phyloP scores from a whole-genome alignment of 2,888 invertebrate genomes.

The Harpalus rufipes region DNA sequence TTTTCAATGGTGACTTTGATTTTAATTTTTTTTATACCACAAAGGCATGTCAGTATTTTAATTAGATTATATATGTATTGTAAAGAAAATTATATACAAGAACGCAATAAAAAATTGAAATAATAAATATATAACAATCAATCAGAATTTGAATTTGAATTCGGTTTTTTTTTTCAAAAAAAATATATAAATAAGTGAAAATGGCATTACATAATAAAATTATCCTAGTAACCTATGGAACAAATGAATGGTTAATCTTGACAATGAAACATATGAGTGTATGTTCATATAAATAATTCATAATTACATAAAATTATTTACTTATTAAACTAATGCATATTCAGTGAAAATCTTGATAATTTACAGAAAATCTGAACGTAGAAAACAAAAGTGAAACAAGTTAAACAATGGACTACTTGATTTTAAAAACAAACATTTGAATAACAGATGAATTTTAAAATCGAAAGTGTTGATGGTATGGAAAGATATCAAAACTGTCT shows the following conservation, averaged over 20 bases:
- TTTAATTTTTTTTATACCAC: background rate
- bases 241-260: background rate
- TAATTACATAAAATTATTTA: background rate
- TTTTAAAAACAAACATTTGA: constrained; percentile 67
- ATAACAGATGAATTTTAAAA: constrained; percentile 65
- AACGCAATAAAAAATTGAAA: background rate
- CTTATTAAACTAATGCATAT: background rate
- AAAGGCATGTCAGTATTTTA: background rate
- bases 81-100: constrained; percentile 8
- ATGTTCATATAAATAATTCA: background rate
- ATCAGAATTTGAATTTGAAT: too few relatives aligned
- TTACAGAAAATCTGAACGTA: constrained; percentile 12
- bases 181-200: background rate
- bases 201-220: background rate
- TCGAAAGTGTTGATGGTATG: constrained; percentile 62
- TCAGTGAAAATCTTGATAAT: background rate
- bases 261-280: background rate
- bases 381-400: constrained; percentile 54
- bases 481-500: constrained; percentile 69
- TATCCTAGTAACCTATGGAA: too few relatives aligned
- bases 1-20: constrained; percentile 25
- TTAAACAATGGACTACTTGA: constrained; percentile 46
- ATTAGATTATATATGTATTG: background rate
- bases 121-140: too few relatives aligned
- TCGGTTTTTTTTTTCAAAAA: background rate